These are phyloP conservation scores for Conchocele bisecta DNA, from an alignment of 2,888 invertebrate genomes.

Conservation along the genomic window DNA sequence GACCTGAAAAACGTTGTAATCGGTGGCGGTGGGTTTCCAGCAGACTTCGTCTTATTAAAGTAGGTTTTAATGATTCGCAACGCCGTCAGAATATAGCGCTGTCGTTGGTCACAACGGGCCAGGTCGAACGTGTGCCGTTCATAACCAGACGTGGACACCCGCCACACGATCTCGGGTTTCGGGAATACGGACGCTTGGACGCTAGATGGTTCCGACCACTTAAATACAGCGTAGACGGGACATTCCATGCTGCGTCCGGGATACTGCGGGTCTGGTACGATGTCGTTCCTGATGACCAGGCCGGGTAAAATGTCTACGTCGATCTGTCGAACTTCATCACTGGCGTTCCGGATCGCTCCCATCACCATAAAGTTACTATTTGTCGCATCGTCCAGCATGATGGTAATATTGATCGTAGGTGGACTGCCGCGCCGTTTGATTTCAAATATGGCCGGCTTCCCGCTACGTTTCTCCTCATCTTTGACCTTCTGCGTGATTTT, in stretches of 20 bases:
- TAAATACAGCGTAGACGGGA: slow-evolving; percentile 57
- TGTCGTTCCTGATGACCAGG: slow-evolving; percentile 38
- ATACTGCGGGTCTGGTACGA: slow-evolving; percentile 26
- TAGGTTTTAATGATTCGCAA: slow-evolving; percentile 59
- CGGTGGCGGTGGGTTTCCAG: background rate
- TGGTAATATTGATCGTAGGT: too few species aligned
- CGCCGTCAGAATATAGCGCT: slow-evolving; percentile 56
- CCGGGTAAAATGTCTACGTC: slow-evolving; percentile 63
- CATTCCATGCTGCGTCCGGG: slow-evolving; percentile 29
- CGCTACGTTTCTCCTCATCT: too few species aligned
- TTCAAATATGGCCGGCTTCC: too few species aligned
- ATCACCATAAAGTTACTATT: too few species aligned
- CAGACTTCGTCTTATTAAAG: too few species aligned
- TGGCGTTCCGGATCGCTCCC: too few species aligned
- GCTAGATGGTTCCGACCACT: slow-evolving; percentile 48
- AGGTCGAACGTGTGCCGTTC: slow-evolving; percentile 61
- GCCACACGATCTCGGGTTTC: slow-evolving; percentile 52
- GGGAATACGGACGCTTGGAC: background rate
- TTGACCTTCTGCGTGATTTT: too few species aligned
- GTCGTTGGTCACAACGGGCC: slow-evolving; percentile 22
- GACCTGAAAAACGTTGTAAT: slow-evolving; percentile 37
- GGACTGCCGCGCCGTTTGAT: too few species aligned
- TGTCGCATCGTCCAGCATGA: too few species aligned
- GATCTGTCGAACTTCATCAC: too few species aligned
- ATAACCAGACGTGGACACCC: slow-evolving; percentile 54